These are phyloP conservation scores for Apeira syringaria DNA, from an alignment of 2,888 invertebrate species.

Conservation along the genomic window DNA sequence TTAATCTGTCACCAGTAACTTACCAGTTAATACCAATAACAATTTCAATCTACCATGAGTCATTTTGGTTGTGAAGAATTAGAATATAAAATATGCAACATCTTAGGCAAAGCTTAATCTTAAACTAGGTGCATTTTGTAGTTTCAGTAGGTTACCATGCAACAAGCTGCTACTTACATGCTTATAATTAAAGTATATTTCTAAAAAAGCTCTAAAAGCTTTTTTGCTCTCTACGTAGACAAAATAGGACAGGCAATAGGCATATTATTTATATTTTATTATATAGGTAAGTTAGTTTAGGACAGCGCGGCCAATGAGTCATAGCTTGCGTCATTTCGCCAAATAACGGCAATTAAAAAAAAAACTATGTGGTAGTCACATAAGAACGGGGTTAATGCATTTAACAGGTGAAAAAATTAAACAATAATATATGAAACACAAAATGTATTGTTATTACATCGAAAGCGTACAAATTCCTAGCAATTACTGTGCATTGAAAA, in stretches of 20 bases:
- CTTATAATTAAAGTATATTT: slow-evolving; percentile 21
- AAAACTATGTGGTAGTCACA: slow-evolving; percentile 35
- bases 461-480: slow-evolving; percentile 71
- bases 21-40: no score
- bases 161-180: slow-evolving; percentile 35
- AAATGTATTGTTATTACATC: slow-evolving; percentile 75
- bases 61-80: no score
- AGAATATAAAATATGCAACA: no score
- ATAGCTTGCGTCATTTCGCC: slow-evolving; percentile 59
- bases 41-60: no score
- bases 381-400: slow-evolving; percentile 41
- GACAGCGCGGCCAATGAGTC: slow-evolving; percentile 55
- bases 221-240: slow-evolving; percentile 32
- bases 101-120: no score
- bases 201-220: slow-evolving; percentile 19
- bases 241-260: slow-evolving; percentile 33
- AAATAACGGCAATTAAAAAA: slow-evolving; percentile 45
- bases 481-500: slow-evolving; percentile 75
- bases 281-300: slow-evolving; percentile 41
- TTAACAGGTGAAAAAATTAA: slow-evolving; percentile 62
- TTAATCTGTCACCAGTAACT: no score
- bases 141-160: slow-evolving; percentile 27
- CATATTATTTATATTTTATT: slow-evolving; percentile 51
- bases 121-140: slow-evolving; percentile 12
- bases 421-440: slow-evolving; percentile 68